These are phyloP conservation scores for Dendrocopos noguchii DNA, from an alignment of 2,113 vertebrate genomes.

Conservation along the genomic window DNA sequence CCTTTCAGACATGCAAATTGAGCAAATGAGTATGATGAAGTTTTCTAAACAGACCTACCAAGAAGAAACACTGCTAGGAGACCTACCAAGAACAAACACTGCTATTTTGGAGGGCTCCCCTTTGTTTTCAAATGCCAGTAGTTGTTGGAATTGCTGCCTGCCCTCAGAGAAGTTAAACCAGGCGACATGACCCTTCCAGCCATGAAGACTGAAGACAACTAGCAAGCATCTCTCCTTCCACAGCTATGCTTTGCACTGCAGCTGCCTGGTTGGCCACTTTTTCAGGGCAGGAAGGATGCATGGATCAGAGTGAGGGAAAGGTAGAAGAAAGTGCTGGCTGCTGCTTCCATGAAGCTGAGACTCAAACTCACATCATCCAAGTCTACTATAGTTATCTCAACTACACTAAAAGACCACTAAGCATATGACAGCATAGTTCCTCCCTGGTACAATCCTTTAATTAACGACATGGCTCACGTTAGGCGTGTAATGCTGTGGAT, in stretches of 20 bases:
- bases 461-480: neutral
- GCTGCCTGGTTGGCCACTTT: too few relatives aligned
- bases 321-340: neutral
- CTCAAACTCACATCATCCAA: neutral
- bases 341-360: neutral
- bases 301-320: neutral
- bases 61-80: neutral
- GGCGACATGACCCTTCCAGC: fast-evolving
- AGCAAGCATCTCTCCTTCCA: neutral
- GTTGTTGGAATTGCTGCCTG: neutral
- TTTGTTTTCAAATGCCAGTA: neutral
- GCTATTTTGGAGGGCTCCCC: fast-evolving
- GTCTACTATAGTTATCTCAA: neutral
- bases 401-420: neutral
- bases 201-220: neutral
- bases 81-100: neutral
- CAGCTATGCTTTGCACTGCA: neutral
- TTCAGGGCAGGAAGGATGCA: neutral
- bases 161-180: neutral
- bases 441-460: neutral
- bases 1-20: slow-evolving; percentile 50
- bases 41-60: neutral
- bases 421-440: neutral
- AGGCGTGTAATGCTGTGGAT: neutral
- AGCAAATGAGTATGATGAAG: neutral